Evolutionary conservation across 2,797 vertebrate species (phyloP).

Genomic region (Epinephelus malabaricus): DNA sequence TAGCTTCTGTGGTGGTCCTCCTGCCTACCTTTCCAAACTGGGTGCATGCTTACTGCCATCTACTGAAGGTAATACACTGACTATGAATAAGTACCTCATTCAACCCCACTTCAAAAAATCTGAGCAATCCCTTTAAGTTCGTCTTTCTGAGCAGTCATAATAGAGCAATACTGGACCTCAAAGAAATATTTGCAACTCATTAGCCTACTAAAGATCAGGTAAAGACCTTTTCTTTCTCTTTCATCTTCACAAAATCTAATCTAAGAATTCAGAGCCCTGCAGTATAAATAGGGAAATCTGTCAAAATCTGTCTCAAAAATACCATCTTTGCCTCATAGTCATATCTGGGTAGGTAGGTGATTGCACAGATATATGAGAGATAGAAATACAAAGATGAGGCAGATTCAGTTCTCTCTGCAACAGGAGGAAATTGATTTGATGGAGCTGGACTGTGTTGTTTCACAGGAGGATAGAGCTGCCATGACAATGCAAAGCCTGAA

Average conservation of each 20-base stretch:
- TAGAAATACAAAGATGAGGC: conserved; percentile 12
- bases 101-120: too few species aligned
- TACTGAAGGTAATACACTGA: too few species aligned
- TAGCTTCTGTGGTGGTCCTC: too few species aligned
- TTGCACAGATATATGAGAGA: conserved; percentile 4
- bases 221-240: conserved; percentile 4
- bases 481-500: conserved; percentile 26
- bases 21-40: too few species aligned
- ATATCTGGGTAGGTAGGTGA: background rate
- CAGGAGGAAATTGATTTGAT: conserved; percentile 9
- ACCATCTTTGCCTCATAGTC: background rate
- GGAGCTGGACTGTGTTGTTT: conserved; percentile 14
- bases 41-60: too few species aligned
- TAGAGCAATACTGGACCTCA: background rate
- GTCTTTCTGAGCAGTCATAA: conserved; percentile 2
- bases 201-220: background rate
- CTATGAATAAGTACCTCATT: too few species aligned
- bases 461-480: background rate
- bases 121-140: background rate
- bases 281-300: conserved; percentile 8
- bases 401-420: conserved; percentile 12
- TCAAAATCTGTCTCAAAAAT: conserved; percentile 9
- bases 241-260: conserved; percentile 28
- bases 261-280: background rate
- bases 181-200: background rate